Base-by-base conservation (phyloP, 2,113 vertebrate genomes). In the Mustela nigripes region DNA sequence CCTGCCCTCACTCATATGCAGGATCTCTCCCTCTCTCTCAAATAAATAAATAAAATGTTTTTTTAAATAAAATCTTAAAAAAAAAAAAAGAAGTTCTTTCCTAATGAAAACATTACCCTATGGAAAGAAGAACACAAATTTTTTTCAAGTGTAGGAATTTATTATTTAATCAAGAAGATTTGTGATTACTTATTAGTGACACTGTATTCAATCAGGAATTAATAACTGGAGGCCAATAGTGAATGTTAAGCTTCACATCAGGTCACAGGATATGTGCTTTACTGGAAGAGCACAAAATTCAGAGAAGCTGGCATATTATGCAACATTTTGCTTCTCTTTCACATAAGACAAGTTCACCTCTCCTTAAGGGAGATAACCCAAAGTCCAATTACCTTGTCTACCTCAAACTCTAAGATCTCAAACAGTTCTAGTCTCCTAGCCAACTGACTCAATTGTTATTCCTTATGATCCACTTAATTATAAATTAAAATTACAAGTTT, bases 81-180 rank as follows among this genome's bases (percentile, higher is more conserved):
- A 65, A 65, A 36, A 65, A 65, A 67, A 39, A 39, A 33, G 16
- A 33, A 16, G 33, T 1, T 19, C 33, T n/a, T 69, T 50, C 18
- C 11, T 28, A 39, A 22, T 53, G 63, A 81, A 15, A 87, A 15
- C 4, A 56, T 12, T 53, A 62, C 26, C 39, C 10, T 79, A 19
- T n/a, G 19, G 33, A 56, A 96, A 82, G 10, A 26, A 67, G 12
- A 62, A 11, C 42, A 80, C 24, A 53, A 15, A 36, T 60, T 69
- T 69, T 67, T 69, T 69, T 69, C 63, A 95, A 96, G 76, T 24
- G 24, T 42, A 81, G 78, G 86, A 65, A 88, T 95, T 93, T 96
- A 96, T 92, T 85, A 92, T 62, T 87, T 92, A 84, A 96, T 95
- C 84, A 96, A 85, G 96, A 83, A 33, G 76, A 79, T 85, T 48